These are phyloP conservation scores for Gryllus longicercus DNA, from an alignment of 2,888 invertebrate species.

Conservation along the genomic window DNA sequence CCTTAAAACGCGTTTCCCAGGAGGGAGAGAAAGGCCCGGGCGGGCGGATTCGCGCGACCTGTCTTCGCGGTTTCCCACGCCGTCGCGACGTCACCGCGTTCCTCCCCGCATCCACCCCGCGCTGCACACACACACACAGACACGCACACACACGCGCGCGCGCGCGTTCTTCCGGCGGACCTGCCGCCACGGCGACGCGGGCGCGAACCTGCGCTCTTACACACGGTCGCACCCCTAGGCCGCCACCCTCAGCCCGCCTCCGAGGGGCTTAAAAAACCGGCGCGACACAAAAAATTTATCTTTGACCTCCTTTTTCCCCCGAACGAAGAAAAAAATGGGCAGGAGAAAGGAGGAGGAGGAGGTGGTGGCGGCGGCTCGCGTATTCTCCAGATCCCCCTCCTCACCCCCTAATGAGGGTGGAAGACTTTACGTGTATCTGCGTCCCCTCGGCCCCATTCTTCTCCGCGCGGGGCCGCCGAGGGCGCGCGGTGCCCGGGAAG, in stretches of 20 bases:
- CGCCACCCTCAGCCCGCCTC: background rate
- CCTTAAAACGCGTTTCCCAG: conserved; percentile 1
- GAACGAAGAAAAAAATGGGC: background rate
- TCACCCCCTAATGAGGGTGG: conserved; percentile 4
- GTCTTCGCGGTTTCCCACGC: background rate
- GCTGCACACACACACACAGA: too few species aligned
- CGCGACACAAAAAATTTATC: conserved; percentile 17
- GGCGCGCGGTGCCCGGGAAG: too few species aligned
- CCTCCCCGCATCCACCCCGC: too few species aligned
- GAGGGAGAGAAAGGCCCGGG: background rate
- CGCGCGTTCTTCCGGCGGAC: background rate
- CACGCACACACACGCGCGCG: background rate
- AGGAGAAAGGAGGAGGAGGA: background rate
- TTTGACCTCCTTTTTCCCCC: background rate
- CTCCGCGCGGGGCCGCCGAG: background rate
- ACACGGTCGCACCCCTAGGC: background rate
- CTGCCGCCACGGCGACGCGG: background rate
- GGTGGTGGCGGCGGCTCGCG: background rate
- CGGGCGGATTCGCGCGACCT: background rate
- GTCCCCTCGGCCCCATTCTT: background rate
- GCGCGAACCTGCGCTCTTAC: background rate
- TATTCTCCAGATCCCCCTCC: background rate
- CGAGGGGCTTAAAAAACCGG: background rate
- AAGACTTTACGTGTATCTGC: background rate
- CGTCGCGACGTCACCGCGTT: background rate